Conservation (phyloP, 2,888 invertebrate species). For the Agonum fuliginosum region DNA sequence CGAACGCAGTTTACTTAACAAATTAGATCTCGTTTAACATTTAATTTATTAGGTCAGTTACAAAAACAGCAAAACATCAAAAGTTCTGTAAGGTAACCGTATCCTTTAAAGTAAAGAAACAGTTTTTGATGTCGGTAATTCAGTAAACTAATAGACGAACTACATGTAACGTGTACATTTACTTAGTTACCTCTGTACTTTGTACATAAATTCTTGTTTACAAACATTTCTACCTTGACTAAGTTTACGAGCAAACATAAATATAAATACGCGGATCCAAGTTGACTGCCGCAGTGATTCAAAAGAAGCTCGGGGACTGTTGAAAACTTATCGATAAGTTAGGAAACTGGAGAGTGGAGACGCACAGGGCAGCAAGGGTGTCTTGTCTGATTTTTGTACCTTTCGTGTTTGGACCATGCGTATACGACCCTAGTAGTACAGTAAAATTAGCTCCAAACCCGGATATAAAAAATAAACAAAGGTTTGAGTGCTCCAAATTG, state of each 20-base stretch:
- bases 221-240: slow-evolving; percentile 21
- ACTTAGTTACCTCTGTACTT: neutral
- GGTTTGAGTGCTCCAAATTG: no score
- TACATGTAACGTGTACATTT: slow-evolving; percentile 22
- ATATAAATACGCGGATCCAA: slow-evolving; percentile 16
- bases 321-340: slow-evolving; percentile 53
- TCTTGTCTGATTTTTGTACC: neutral
- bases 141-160: slow-evolving; percentile 23
- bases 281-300: slow-evolving; percentile 4
- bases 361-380: neutral
- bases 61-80: neutral
- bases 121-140: slow-evolving; percentile 11
- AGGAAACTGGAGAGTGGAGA: no score
- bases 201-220: slow-evolving; percentile 15
- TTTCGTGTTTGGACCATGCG: no score
- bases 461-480: no score
- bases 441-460: no score
- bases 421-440: no score
- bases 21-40: neutral
- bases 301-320: slow-evolving; percentile 5
- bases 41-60: neutral
- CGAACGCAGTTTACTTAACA: neutral
- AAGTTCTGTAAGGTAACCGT: neutral
- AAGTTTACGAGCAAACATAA: slow-evolving; percentile 31
- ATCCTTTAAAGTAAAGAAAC: slow-evolving; percentile 3